phyloP scores from a whole-genome alignment of 2,888 invertebrate genomes.

The Entomobrya multifasciata region DNA sequence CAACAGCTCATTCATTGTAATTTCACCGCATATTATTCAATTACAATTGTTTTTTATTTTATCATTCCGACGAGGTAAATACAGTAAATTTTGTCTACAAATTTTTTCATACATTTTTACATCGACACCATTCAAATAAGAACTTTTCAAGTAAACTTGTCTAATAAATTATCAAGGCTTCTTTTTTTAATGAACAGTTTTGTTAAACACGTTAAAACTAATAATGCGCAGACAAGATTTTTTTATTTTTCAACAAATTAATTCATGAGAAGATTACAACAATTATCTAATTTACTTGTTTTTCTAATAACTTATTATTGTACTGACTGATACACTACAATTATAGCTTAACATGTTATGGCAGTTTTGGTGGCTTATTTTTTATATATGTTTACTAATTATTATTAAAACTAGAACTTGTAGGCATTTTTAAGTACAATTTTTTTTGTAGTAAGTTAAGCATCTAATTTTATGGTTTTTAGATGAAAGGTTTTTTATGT shows the following conservation, averaged over 20 bases:
- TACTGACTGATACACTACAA: too few relatives aligned
- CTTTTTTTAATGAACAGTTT: not conserved
- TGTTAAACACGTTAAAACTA: not conserved
- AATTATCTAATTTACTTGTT: not conserved
- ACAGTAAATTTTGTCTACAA: too few relatives aligned
- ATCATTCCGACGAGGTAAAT: too few relatives aligned
- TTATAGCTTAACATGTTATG: constrained; percentile 36
- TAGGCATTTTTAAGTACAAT: not conserved
- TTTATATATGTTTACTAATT: not conserved
- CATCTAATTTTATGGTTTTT: not conserved
- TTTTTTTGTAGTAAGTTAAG: constrained; percentile 1
- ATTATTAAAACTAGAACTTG: not conserved
- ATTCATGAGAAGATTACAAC: too few relatives aligned
- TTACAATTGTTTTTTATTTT: not conserved
- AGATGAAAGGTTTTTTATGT: not conserved
- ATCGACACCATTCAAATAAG: too few relatives aligned
- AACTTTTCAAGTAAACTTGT: not conserved
- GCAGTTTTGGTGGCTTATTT: constrained; percentile 49
- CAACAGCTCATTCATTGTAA: too few relatives aligned
- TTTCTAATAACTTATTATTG: not conserved
- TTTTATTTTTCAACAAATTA: too few relatives aligned
- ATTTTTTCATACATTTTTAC: not conserved
- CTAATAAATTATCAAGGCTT: not conserved
- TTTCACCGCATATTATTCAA: too few relatives aligned
- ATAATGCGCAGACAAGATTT: not conserved